Evolutionary conservation across 2,113 vertebrate species (phyloP).

Genomic region (Phylloscopus trochiloides): DNA sequence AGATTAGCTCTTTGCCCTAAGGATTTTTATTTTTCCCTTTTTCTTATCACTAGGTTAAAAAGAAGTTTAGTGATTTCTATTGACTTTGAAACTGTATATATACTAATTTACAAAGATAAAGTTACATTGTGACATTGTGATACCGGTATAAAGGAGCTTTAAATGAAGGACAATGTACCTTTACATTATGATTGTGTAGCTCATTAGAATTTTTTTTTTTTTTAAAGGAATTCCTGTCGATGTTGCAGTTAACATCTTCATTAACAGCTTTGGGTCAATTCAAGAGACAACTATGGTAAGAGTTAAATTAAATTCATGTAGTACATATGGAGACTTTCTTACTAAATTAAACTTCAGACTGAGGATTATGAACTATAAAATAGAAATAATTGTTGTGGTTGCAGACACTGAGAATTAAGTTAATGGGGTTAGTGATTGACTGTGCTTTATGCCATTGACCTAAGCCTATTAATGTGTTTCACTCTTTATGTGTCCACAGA

Average conservation of each 20-base stretch:
- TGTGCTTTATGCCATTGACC: not conserved
- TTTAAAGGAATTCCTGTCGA: constrained; percentile 92
- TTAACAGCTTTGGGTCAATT: constrained; percentile 99
- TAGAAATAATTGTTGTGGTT: not conserved
- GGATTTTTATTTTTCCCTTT: not conserved
- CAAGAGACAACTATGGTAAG: constrained; percentile 99
- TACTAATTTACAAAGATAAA: not conserved
- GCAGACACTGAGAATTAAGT: not conserved
- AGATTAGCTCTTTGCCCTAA: not conserved
- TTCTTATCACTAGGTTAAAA: not conserved
- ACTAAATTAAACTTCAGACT: not conserved
- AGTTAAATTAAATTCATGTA: not conserved
- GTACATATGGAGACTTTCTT: not conserved
- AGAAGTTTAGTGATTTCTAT: not conserved
- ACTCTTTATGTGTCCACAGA: not conserved
- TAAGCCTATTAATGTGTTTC: not conserved
- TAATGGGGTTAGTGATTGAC: not conserved
- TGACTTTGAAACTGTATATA: not conserved
- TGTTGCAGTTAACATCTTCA: constrained; percentile 97
- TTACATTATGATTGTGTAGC: not conserved
- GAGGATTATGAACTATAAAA: not conserved
- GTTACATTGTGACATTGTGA: not conserved
- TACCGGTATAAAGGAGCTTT: not conserved
- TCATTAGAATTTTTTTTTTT: constrained; percentile 22
- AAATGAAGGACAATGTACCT: not conserved